Base-by-base conservation (phyloP, 2,113 vertebrate species). In the Pseudorhombus dupliciocellatus region DNA sequence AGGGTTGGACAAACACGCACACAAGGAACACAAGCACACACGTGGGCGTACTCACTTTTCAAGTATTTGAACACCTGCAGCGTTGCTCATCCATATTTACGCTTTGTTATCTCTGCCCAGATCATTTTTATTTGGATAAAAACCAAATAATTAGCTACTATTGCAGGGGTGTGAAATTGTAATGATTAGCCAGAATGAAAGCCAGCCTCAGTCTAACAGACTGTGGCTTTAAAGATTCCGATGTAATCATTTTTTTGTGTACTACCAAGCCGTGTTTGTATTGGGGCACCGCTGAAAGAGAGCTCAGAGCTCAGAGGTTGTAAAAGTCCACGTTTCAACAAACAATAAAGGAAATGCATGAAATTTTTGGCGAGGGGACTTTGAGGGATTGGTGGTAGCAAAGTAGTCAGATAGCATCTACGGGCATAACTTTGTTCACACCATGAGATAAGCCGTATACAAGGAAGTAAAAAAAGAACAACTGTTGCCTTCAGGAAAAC, bases 291-390 rank as follows among this genome's bases (percentile, higher is more conserved):
- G 21, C 34, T 61, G 21, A 56, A 69, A 7, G 20, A 55, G 22
- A 52, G 25, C 16, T 25, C 3, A 55, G 22, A 52, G 25, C 16
- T 25, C 3, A 8, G 46, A 61, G 9, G 18, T 50, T 65, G 58
- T 24, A 54, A 52, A 52, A 16, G 44, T 14, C 79, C 63, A 83
- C 64, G 50, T 79, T 83, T 74, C 44, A 66, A 5, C 10, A 15
- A 69, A 72, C 82, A 58, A 34, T 34, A 79, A 78, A 66, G 58
- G 83, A 81, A 81, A 77, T 50, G 25, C 4, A 18, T n/a, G 30
- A 58, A 34, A 25, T 30, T 55, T 42, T 31, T 7, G 56, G 24
- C 65, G 63, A 84, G 72, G 8, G 31, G 16, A n/a, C 14, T 28
- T 67, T 72, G 26, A n/a, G n/a, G 50, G 46, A 48, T 51, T 25